phyloP scores from a whole-genome alignment of 2,888 invertebrate species.

The Dusona sp. region DNA sequence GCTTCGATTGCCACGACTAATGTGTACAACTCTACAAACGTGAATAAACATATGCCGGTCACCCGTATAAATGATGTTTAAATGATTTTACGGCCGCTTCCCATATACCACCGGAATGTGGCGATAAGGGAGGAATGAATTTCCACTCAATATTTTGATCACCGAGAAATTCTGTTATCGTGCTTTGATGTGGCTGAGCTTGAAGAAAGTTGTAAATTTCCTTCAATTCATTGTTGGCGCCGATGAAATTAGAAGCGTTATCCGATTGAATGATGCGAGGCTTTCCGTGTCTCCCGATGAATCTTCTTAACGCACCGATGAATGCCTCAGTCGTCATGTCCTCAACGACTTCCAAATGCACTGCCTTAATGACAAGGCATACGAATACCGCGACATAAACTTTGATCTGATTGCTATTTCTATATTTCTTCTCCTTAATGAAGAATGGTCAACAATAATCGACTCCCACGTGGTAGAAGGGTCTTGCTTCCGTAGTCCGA shows the following conservation, averaged over 20 bases:
- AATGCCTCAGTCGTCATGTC: conserved; percentile 68
- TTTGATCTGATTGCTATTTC: conserved; percentile 56
- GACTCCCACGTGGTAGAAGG: conserved; percentile 39
- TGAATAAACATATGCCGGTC: conserved; percentile 30
- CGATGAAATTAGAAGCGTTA: conserved; percentile 69
- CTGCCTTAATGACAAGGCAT: conserved; percentile 62
- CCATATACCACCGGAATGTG: conserved; percentile 61
- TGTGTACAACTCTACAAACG: conserved; percentile 52
- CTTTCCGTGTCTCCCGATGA: conserved; percentile 51
- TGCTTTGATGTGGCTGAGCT: too few relatives aligned
- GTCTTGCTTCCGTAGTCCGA: conserved; percentile 39
- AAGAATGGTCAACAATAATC: conserved; percentile 61
- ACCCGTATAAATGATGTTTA: conserved; percentile 54
- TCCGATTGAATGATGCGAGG: conserved; percentile 62
- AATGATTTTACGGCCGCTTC: conserved; percentile 61
- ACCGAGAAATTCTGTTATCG: too few relatives aligned
- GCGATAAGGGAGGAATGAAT: conserved; percentile 12
- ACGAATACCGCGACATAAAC: conserved; percentile 61
- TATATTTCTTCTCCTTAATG: conserved; percentile 58
- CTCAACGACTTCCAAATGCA: conserved; percentile 65
- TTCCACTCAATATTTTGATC: too few relatives aligned
- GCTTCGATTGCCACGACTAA: conserved; percentile 45
- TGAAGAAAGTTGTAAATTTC: too few relatives aligned
- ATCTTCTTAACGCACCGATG: conserved; percentile 65
- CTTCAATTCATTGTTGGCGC: conserved; percentile 65